Percentiles rank a stretch among this genome's conserved stretches.
phyloP scores from a whole-genome alignment of 2,113 vertebrate genomes.

The Pachyramphus minor region DNA sequence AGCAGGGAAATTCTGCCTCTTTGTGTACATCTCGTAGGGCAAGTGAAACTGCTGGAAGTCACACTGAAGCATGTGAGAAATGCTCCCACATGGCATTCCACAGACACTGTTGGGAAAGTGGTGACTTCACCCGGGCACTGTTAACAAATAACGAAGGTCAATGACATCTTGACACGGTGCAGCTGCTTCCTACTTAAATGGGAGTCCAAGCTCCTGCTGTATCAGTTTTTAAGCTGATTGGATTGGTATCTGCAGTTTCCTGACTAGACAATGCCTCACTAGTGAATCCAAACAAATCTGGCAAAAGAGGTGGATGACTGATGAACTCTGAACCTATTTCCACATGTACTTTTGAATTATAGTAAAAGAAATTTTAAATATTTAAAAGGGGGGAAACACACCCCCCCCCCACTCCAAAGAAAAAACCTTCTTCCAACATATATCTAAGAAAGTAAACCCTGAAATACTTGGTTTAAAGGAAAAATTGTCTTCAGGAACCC shows the following conservation, averaged over 20 bases:
- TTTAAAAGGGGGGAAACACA: accelerated
- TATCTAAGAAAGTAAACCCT: background rate
- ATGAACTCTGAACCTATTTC: background rate
- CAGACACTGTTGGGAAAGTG: background rate
- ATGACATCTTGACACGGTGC: background rate
- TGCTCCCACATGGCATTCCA: background rate
- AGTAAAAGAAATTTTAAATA: background rate
- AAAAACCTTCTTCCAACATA: background rate
- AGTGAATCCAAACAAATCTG: background rate
- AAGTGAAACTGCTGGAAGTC: background rate
- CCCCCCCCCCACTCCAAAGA: background rate
- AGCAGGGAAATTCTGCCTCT: background rate
- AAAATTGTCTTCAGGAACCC: background rate
- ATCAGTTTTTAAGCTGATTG: background rate
- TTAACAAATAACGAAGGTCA: background rate
- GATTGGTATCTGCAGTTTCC: background rate
- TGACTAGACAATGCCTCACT: background rate
- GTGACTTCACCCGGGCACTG: background rate
- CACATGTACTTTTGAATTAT: background rate
- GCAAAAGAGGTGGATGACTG: background rate
- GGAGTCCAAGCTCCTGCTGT: background rate
- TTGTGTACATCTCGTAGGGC: background rate
- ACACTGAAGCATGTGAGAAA: background rate
- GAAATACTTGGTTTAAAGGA: background rate
- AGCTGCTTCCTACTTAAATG: background rate